These are phyloP conservation scores for Dysmachus trigonus DNA, from an alignment of 2,888 invertebrate genomes.

Conservation along the genomic window DNA sequence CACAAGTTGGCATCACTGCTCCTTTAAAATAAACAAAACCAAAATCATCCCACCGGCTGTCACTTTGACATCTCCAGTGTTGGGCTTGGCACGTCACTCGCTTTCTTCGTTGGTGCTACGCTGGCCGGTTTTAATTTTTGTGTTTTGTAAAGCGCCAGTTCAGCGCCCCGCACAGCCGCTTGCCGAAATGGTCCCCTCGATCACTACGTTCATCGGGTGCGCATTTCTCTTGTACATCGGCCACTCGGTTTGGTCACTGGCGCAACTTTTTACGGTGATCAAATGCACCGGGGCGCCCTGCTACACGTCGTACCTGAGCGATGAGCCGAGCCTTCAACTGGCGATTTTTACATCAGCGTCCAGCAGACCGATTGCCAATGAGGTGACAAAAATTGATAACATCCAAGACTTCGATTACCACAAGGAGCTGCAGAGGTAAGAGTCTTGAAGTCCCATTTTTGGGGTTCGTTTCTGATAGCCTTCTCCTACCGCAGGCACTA, in stretches of 20 bases:
- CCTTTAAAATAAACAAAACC: background rate
- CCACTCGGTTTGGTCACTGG: conserved; percentile 80
- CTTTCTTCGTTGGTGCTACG: background rate
- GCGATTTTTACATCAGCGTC: conserved; percentile 74
- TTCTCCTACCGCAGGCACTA: conserved; percentile 67
- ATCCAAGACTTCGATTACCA: conserved; percentile 74
- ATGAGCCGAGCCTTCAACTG: conserved; percentile 75
- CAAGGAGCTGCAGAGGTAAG: conserved; percentile 67
- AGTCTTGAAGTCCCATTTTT: background rate
- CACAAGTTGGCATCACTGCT: background rate
- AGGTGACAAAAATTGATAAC: conserved; percentile 71
- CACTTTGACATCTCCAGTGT: background rate
- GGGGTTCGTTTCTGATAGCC: background rate
- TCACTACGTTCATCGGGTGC: conserved; percentile 71
- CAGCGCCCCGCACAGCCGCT: background rate
- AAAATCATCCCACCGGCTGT: background rate
- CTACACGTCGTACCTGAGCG: conserved; percentile 74
- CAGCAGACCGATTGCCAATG: conserved; percentile 68
- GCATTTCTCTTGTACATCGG: conserved; percentile 75
- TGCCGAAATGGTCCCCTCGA: conserved; percentile 64
- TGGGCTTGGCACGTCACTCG: background rate
- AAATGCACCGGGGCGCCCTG: conserved; percentile 70
- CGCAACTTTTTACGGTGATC: conserved; percentile 76
- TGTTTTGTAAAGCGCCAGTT: background rate
- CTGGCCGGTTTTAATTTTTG: background rate